Conservation (phyloP, 2,113 vertebrate genomes). For the Manacus vitellinus region DNA sequence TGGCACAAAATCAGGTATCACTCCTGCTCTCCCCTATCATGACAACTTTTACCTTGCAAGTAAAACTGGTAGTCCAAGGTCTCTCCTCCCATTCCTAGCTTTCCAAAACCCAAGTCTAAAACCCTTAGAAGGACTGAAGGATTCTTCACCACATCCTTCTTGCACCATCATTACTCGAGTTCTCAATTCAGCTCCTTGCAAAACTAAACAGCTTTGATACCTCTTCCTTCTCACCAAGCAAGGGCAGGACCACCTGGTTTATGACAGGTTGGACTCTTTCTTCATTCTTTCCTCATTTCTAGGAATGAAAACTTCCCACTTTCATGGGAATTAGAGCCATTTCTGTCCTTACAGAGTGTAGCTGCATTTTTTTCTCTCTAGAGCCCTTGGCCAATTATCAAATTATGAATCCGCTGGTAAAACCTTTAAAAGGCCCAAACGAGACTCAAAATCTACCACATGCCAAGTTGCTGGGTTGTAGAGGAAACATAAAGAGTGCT, state of each 20-base stretch:
- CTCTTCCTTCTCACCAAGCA: background rate
- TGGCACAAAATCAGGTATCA: background rate
- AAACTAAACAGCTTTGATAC: background rate
- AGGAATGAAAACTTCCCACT: background rate
- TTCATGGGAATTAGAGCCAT: background rate
- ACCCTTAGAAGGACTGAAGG: background rate
- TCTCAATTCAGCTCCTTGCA: background rate
- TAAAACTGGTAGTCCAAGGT: background rate
- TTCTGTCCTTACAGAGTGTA: background rate
- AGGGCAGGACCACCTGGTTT: background rate
- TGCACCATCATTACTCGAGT: background rate
- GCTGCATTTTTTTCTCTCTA: background rate
- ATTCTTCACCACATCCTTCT: background rate
- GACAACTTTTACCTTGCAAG: background rate
- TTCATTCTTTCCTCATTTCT: background rate
- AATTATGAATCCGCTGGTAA: background rate
- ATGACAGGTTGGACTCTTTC: background rate
- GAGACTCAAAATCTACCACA: background rate
- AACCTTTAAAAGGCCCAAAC: constrained; percentile 38
- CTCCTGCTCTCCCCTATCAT: background rate
- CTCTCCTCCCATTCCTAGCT: background rate
- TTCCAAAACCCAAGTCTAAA: background rate
- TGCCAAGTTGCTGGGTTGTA: background rate
- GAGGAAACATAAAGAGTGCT: constrained; percentile 9
- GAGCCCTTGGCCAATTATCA: constrained; percentile 33